Evolutionary conservation across 2,113 vertebrate genomes (phyloP), one percentile per base, ranked within the genome.

Genomic region (Anarrhichthys ocellatus): DNA sequence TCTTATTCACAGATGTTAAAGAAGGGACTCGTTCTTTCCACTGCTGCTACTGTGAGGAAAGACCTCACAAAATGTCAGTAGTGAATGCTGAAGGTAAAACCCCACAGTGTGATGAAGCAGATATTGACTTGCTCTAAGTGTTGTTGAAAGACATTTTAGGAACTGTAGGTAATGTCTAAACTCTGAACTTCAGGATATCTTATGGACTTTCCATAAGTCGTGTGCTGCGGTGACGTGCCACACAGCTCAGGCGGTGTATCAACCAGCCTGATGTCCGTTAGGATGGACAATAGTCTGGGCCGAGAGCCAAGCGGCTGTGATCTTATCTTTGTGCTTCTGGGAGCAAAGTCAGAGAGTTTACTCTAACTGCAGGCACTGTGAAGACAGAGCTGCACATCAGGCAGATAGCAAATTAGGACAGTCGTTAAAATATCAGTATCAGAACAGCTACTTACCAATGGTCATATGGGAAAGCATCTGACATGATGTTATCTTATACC

Each of bases 251-350:
- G 61, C 10, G 2, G 8, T 24, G 17, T 50, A n/a, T 83, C 2
- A 86, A 9, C 36, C 38, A 78, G 66, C 17, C 3, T 24, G 50
- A 81, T 80, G 69, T 89, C 79, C 24, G 69, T 68, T 61, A 68
- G 66, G 81, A 83, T 69, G 65, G 56, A 70, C 80, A 73, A 59
- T 38, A 40, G 42, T 75, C 65, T 80, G 58, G 76, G 64, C 65
- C 6, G 11, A 65, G 24, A 76, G 65, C 81, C 79, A 78, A 67
- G 62, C 76, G 63, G 79, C 72, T 78, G 82, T 46, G 69, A 92
- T 91, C 54, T 87, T 75, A 89, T 92, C 82, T 90, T 44, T 80
- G 48, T 68, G 2, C 84, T 59, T 81, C 65, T 71, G 82, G 72
- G 79, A 80, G 6, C 58, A 68, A 80, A 82, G 40, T 85, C 59